phyloP scores from a whole-genome alignment of 1,140 invertebrate species.

The Muscidifurax raptorellus region DNA sequence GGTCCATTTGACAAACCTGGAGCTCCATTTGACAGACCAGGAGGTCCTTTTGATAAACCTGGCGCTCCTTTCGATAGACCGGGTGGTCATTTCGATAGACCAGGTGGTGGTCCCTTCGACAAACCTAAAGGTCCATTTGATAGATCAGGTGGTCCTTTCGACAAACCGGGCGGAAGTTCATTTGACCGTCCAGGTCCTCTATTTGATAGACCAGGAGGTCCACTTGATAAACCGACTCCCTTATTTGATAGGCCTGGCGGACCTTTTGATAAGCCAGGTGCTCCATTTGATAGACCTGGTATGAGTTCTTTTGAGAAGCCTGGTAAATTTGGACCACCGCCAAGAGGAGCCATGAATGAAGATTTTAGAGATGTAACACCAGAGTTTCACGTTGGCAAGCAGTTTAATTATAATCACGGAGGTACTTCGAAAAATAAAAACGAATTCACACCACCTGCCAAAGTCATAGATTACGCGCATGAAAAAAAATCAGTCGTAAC shows the following conservation, averaged over 20 bases:
- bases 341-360: conserved; percentile 12
- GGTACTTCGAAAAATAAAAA: conserved; percentile 57
- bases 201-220: conserved; percentile 37
- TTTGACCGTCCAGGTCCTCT: conserved; percentile 26
- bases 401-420: conserved; percentile 74
- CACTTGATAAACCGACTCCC: conserved; percentile 25
- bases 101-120: conserved; percentile 41
- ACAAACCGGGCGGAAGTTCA: conserved; percentile 36
- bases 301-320: not conserved
- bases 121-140: conserved; percentile 41
- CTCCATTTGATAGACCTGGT: not conserved
- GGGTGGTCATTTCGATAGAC: conserved; percentile 31
- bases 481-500: conserved; percentile 4
- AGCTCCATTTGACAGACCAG: conserved; percentile 47
- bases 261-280: not conserved
- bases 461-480: conserved; percentile 84
- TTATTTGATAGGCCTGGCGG: conserved; percentile 43
- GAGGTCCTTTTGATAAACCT: not conserved
- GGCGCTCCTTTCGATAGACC: conserved; percentile 21
- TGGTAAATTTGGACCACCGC: not conserved
- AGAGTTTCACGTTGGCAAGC: conserved; percentile 68
- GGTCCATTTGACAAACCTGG: not conserved
- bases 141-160: not conserved
- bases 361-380: conserved; percentile 29
- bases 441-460: conserved; percentile 65